phyloP scores from a whole-genome alignment of 2,113 vertebrate species.

The human (Homo sapiens) region DNA sequence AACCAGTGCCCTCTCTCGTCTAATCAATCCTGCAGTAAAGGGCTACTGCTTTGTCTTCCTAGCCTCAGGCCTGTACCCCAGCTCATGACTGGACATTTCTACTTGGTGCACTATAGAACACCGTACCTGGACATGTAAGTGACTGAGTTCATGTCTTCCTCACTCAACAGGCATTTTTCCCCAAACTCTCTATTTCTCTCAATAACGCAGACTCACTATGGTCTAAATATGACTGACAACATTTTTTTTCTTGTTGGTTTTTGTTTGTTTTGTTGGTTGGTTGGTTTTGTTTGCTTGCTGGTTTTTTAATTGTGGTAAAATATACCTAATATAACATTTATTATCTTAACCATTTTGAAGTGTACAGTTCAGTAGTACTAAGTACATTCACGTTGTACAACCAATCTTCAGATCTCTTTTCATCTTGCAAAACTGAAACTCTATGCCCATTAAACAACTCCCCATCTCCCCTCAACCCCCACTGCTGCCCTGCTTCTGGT shows the following conservation, averaged over 20 bases:
- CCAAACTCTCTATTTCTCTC: background rate
- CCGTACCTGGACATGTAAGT: background rate
- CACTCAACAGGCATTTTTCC: background rate
- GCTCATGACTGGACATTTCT: background rate
- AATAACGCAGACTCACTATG: background rate
- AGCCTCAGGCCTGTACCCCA: background rate
- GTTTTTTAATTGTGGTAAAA: conserved; percentile 9
- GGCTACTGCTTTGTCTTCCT: background rate
- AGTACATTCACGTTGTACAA: background rate
- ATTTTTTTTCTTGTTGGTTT: background rate
- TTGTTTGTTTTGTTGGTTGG: background rate
- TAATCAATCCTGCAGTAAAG: background rate
- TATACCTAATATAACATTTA: background rate
- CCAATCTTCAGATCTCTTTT: background rate
- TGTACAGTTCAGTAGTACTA: background rate
- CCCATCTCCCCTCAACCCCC: background rate
- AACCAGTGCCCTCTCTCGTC: no score
- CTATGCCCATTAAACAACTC: background rate
- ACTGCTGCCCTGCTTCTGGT: no score
- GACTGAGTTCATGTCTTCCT: background rate
- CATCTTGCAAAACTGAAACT: background rate
- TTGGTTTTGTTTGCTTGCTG: background rate
- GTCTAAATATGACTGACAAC: background rate
- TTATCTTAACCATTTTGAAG: background rate
- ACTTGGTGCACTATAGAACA: background rate